Evolutionary conservation across 2,113 vertebrate species (phyloP), one percentile per base, ranked within the genome.

Genomic region (Mustelus asterias): DNA sequence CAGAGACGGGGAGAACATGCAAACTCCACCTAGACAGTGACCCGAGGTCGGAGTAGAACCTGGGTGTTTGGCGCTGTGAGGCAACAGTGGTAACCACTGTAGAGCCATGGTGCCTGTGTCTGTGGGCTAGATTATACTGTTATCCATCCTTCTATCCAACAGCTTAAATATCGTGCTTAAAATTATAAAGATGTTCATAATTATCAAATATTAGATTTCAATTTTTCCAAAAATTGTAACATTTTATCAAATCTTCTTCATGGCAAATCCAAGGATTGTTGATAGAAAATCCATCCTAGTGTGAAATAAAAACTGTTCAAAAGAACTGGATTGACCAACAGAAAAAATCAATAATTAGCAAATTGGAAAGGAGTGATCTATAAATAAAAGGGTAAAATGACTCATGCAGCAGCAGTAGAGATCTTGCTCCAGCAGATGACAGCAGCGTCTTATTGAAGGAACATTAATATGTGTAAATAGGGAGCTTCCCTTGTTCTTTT

Each of bases 391-490:
- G 20, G 37, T 94, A 37, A 29, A 9, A 13, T 48, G 67, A 72
- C 4, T 94, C 65, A 70, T 70, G 93, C 78, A 92, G 54, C n/a
- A 44, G 94, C 60, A 95, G 54, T 95, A 18, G 26, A 80, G n/a
- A 95, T 65, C 94, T 95, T n/a, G 58, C 67, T 92, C 83, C 96
- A 96, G 96, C 88, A 96, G 96, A 96, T 96, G 96, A 95, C 89
- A 76, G 96, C 54, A 95, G 95, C 37, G 90, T 93, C 95, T 95
- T 90, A 89, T 78, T 95, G 76, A 96, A 96, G 48, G 67, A 58
- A 48, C 89, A 88, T 9, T 18, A 94, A 54, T 83, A 22, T 60
- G 18, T 44, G 70, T 80, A 94, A 29, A 89, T 70, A 72, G 70
- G 67, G 95, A 96, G 78, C 86, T 90, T 58, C 69, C 70, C 65